Conservation (phyloP, 2,797 vertebrate species). For the Sebastes dallii region DNA sequence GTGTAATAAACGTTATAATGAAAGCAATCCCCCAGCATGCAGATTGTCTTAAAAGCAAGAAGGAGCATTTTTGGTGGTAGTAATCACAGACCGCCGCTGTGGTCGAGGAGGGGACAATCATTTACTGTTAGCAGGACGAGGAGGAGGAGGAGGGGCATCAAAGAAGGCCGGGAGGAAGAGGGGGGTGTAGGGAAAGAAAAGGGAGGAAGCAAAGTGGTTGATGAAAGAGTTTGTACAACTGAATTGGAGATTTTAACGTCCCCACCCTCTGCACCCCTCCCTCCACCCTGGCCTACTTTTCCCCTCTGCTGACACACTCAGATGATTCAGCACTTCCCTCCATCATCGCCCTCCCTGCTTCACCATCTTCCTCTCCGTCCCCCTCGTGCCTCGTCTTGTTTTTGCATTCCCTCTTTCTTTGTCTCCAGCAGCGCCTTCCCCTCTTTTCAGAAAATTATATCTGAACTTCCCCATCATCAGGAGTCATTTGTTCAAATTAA, state of each 20-base stretch:
- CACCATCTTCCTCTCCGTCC: background rate
- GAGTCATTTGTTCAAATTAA: constrained; percentile 48
- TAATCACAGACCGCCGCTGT: constrained; percentile 56
- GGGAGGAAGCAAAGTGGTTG: constrained; percentile 60
- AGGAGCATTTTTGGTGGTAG: constrained; percentile 11
- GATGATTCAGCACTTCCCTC: constrained; percentile 67
- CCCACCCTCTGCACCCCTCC: constrained; percentile 30
- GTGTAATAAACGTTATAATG: constrained; percentile 23
- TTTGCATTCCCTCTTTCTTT: constrained; percentile 7
- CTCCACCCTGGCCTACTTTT: constrained; percentile 64
- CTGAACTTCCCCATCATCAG: constrained; percentile 28
- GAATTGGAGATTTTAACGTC: constrained; percentile 53
- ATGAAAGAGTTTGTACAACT: constrained; percentile 65
- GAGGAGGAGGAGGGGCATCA: constrained; percentile 35
- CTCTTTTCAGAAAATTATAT: constrained; percentile 22
- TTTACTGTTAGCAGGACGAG: constrained; percentile 49
- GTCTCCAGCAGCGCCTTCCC: constrained; percentile 23
- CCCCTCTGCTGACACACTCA: constrained; percentile 50
- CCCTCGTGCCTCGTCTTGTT: constrained; percentile 6
- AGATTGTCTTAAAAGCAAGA: constrained; percentile 8
- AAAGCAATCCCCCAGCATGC: background rate
- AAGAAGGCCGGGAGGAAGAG: constrained; percentile 35
- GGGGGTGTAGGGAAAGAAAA: constrained; percentile 30
- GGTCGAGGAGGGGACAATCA: constrained; percentile 49
- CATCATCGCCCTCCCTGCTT: constrained; percentile 7